Evolutionary conservation across 1,140 invertebrate genomes (phyloP), one percentile per base, ranked within the genome.

Genomic region (Drosophila gunungcola): DNA sequence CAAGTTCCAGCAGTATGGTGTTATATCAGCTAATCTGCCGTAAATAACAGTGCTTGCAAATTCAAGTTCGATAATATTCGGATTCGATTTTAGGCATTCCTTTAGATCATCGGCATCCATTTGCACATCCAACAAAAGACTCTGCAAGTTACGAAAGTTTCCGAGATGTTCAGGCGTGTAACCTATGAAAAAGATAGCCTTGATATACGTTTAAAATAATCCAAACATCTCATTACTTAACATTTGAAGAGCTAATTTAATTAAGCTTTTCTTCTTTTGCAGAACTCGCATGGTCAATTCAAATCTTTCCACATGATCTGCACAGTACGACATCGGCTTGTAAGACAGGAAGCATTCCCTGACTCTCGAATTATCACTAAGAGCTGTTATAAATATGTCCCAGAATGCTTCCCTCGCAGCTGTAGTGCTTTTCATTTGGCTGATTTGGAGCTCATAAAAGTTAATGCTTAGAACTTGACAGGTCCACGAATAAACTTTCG

Each of bases 21-120:
- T 34, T 29, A 65, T 61, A 25, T 65, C 63, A 2, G 55, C 25
- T 3, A 65, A 3, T 34, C n/a, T 41, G 5, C 63, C 63, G 4
- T 41, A 13, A 6, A 61, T 61, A 49, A 48, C 56, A 4, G 56
- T 39, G 36, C 43, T 27, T 1, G 1, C 2, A 21, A 67, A 16
- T 2, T 0, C 2, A 41, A 67, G 43, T 3, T 42, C 3, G 2
- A 4, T 32, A 3, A 67, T 34, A 34, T 36, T 32, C 3, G 36
- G 63, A 6, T 67, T 67, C n/a, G 27, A 25, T 34, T 11, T 61
- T 3, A 48, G 3, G 11, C 27, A 62, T 25, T 10, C 13, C 5
- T 46, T 29, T n/a, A 67, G 27, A 39, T 11, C 12, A 39, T 21
- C 12, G 29, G 12, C 34, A 7, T 49, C 43, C 13, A 61, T 49